Percentiles rank a stretch among this genome's conserved stretches.
These are phyloP conservation scores for Patella ulyssiponensis DNA, from an alignment of 2,888 invertebrate species.

Conservation along the genomic window DNA sequence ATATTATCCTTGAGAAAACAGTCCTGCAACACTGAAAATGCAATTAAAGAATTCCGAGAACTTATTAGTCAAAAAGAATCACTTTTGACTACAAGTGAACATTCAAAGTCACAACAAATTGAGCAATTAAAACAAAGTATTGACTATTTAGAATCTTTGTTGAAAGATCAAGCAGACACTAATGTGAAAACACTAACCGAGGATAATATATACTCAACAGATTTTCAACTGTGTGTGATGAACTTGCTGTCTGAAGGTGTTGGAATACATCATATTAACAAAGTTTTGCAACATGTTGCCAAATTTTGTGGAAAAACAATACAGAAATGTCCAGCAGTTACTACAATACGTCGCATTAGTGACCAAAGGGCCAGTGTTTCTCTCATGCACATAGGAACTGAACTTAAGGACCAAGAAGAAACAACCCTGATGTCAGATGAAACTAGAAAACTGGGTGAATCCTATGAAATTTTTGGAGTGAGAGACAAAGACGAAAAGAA, in stretches of 20 bases:
- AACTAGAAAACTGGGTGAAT: conserved; percentile 5
- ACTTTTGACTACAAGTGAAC: no score
- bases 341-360: neutral
- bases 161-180: no score
- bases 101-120: no score
- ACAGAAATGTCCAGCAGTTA: neutral
- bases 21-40: no score
- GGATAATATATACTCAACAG: no score
- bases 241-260: neutral
- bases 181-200: no score
- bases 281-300: neutral
- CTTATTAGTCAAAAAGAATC: no score
- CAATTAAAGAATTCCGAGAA: no score
- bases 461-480: neutral
- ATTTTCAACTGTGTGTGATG: no score
- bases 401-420: neutral
- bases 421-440: conserved; percentile 19
- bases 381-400: conserved; percentile 18
- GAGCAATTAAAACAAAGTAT: no score
- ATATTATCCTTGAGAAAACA: no score
- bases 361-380: conserved; percentile 13
- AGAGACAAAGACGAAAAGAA: neutral
- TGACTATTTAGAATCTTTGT: no score
- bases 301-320: neutral
- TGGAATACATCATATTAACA: neutral